Percentiles rank a stretch among this genome's conserved stretches.
Evolutionary conservation across 2,888 invertebrate species (phyloP).

Genomic region (Dorcus hopei): DNA sequence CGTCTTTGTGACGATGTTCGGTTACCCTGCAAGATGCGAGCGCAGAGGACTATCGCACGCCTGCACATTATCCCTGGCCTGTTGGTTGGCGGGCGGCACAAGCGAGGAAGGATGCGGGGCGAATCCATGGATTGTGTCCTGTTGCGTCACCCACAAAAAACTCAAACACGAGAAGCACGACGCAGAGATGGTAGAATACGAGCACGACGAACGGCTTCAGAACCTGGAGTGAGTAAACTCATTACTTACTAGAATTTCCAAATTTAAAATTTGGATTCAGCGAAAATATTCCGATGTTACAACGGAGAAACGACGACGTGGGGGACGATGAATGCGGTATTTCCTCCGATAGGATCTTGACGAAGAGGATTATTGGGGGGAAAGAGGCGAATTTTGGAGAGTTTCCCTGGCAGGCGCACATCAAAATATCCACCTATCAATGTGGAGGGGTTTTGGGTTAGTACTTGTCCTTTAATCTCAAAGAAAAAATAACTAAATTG

Average conservation of each 20-base stretch:
- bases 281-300: constrained; percentile 27
- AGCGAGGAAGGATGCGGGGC: constrained; percentile 65
- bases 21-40: constrained; percentile 58
- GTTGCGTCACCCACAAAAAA: constrained; percentile 56
- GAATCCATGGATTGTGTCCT: constrained; percentile 68
- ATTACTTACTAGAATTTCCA: not conserved
- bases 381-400: constrained; percentile 72
- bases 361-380: constrained; percentile 79
- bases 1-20: constrained; percentile 57
- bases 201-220: constrained; percentile 21
- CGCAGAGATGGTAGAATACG: constrained; percentile 8
- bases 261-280: not conserved
- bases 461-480: not conserved
- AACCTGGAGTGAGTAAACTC: constrained; percentile 29
- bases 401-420: constrained; percentile 85
- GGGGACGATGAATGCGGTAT: constrained; percentile 65
- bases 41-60: constrained; percentile 59
- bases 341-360: constrained; percentile 56
- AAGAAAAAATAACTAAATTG: not conserved
- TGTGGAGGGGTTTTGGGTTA: constrained; percentile 76
- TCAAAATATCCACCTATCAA: constrained; percentile 77
- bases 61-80: constrained; percentile 69
- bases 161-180: constrained; percentile 5
- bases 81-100: constrained; percentile 72
- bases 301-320: constrained; percentile 39